Evolutionary conservation across 2,113 vertebrate genomes (phyloP).

Genomic region (Nanorana parkeri): DNA sequence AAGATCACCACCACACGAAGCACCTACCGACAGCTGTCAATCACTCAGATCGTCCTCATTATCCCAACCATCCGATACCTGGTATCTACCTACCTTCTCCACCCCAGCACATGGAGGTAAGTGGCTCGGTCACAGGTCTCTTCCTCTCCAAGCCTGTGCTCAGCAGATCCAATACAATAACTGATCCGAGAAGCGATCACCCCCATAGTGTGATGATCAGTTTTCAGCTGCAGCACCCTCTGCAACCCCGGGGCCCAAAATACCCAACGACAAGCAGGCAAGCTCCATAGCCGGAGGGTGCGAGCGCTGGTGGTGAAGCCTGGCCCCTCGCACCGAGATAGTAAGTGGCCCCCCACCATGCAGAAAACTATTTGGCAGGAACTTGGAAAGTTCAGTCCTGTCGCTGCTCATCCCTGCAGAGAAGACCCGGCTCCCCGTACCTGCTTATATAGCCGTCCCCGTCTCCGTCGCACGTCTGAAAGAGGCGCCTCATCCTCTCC

Average conservation of each 20-base stretch:
- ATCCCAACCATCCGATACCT: too few relatives aligned
- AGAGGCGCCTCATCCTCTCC: slow-evolving; percentile 78
- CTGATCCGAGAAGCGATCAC: too few relatives aligned
- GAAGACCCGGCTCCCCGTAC: slow-evolving; percentile 62
- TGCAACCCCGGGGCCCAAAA: background rate
- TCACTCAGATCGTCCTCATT: too few relatives aligned
- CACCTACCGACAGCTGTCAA: too few relatives aligned
- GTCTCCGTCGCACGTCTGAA: slow-evolving; percentile 82
- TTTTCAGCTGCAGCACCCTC: background rate
- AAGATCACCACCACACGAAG: too few relatives aligned
- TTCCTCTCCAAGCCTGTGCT: too few relatives aligned
- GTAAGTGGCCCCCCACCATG: background rate
- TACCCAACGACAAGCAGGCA: background rate
- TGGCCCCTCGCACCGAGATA: background rate
- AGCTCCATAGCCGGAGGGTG: background rate
- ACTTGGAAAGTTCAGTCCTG: background rate
- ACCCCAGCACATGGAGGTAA: too few relatives aligned
- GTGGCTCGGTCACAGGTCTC: too few relatives aligned
- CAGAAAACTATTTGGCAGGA: slow-evolving; percentile 7
- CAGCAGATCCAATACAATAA: too few relatives aligned
- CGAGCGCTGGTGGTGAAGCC: background rate
- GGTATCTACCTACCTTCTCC: too few relatives aligned
- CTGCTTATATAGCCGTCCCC: slow-evolving; percentile 81
- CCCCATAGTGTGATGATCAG: background rate
- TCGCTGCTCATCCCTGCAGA: background rate